Evolutionary conservation across 2,797 vertebrate genomes (phyloP).

Genomic region (Dendrocincla tyrannina): DNA sequence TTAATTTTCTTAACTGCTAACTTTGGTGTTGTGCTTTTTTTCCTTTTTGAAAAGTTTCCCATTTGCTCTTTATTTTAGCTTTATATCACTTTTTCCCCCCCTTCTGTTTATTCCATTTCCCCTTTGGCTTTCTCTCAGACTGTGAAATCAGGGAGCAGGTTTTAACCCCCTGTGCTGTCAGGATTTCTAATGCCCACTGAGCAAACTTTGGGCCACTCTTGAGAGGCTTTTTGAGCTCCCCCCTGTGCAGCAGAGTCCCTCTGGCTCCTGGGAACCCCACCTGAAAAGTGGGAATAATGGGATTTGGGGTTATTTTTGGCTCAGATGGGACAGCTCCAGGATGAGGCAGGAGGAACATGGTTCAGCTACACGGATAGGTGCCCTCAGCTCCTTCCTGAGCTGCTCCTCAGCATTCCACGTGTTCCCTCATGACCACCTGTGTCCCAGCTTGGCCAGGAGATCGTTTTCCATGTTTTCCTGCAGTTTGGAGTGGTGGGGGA

Average conservation of each 20-base stretch:
- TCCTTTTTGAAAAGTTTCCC: background rate
- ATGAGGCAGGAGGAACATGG: background rate
- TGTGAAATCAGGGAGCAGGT: background rate
- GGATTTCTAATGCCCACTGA: rapidly evolving
- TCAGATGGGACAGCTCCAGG: background rate
- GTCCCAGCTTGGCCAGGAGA: background rate
- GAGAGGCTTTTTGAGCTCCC: background rate
- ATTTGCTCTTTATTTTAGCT: background rate
- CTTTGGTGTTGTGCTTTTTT: background rate
- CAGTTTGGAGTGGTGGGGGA: rapidly evolving
- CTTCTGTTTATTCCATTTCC: background rate
- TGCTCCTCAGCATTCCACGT: rapidly evolving
- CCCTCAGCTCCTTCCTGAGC: background rate
- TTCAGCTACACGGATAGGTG: background rate
- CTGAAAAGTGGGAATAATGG: background rate
- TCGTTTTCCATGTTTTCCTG: background rate
- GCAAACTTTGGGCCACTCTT: background rate
- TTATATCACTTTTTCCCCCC: background rate
- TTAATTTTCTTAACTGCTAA: background rate
- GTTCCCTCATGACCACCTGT: background rate
- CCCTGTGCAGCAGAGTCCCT: background rate
- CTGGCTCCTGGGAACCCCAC: background rate
- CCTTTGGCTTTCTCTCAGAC: background rate
- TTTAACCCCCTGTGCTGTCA: background rate
- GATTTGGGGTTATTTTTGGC: rapidly evolving